These are phyloP conservation scores for Xiphophorus birchmanni DNA, from an alignment of 2,797 vertebrate genomes.

Conservation along the genomic window DNA sequence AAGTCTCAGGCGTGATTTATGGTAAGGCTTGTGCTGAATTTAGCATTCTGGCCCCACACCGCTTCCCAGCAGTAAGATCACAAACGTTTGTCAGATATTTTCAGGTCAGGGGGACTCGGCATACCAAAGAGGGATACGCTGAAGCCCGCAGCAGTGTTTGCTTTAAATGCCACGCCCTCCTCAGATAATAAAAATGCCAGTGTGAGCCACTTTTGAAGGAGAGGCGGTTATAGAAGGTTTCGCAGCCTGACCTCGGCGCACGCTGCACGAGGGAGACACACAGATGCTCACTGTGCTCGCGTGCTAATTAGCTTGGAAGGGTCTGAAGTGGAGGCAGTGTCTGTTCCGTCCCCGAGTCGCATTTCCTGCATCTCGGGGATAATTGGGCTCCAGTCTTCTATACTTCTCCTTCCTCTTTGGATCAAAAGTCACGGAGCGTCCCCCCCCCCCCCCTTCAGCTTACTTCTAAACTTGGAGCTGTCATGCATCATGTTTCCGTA, in stretches of 20 bases:
- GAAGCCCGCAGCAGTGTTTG: constrained; percentile 24
- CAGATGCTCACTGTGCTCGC: constrained; percentile 25
- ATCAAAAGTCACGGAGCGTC: constrained; percentile 30
- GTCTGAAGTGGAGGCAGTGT: neutral
- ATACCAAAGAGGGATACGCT: constrained; percentile 25
- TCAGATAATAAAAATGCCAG: constrained; percentile 32
- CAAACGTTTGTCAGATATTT: constrained; percentile 61
- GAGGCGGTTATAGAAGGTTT: constrained; percentile 32
- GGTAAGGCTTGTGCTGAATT: neutral
- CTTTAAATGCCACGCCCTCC: constrained; percentile 25
- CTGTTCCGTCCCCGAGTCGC: neutral
- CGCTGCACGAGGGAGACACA: constrained; percentile 20
- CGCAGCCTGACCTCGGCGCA: neutral
- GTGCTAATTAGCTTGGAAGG: constrained; percentile 8
- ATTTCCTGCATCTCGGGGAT: neutral
- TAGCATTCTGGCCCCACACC: constrained; percentile 34
- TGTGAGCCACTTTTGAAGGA: constrained; percentile 43
- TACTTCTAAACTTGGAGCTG: constrained; percentile 54
- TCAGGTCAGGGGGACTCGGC: constrained; percentile 15
- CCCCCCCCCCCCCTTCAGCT: neutral
- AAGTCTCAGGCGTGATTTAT: neutral
- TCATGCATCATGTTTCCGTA: constrained; percentile 40
- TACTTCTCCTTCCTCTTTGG: constrained; percentile 14
- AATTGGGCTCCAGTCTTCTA: neutral
- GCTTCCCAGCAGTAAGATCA: constrained; percentile 57